Evolutionary conservation across 2,888 invertebrate genomes (phyloP), one percentile per base, ranked within the genome.

Genomic region (Eristalis tenax): DNA sequence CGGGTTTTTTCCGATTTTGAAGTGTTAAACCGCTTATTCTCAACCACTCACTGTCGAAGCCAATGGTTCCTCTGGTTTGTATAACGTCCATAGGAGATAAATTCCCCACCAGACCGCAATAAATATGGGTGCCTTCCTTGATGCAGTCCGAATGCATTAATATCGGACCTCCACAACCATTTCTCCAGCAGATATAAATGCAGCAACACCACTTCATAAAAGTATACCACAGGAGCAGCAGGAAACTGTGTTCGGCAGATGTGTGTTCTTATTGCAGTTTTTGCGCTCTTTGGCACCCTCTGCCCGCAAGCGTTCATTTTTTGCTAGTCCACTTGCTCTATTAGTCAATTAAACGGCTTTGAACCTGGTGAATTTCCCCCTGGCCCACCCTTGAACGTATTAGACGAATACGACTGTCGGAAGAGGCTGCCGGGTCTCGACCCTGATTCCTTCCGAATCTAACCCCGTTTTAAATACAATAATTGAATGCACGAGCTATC

Each of bases 321-420:
- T 28, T 57, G 23, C 26, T 28, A 26, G 10, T 40, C 35, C 70
- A 38, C 65, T 65, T 82, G 70, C 65, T 74, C 86, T 82, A 82
- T 86, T 82, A 83, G 82, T 86, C 86, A 86, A 74, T 86, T 82
- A 82, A 78, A 86, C 56, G 73, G 82, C 59, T 86, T 78, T 74
- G 85, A 82, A 86, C 74, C 82, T 66, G 74, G 64, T 43, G 63
- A 38, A 63, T 68, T 59, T 59, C 6, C 13, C 59, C 18, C 76
- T 77, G 56, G 61, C 32, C 64, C 65, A 43, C 40, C 59, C 64
- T 38, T 68, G 35, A 76, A 73, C 43, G 64, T 77, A 81, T 81
- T 81, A 77, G 69, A 50, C 13, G 76, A 76, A 71, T 73, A 64
- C 68, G 56, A 35, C 71, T 23, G 73, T 73, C 64, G 57, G 76